Conservation (phyloP, 1,140 invertebrate species). For the Bombus turneri region DNA sequence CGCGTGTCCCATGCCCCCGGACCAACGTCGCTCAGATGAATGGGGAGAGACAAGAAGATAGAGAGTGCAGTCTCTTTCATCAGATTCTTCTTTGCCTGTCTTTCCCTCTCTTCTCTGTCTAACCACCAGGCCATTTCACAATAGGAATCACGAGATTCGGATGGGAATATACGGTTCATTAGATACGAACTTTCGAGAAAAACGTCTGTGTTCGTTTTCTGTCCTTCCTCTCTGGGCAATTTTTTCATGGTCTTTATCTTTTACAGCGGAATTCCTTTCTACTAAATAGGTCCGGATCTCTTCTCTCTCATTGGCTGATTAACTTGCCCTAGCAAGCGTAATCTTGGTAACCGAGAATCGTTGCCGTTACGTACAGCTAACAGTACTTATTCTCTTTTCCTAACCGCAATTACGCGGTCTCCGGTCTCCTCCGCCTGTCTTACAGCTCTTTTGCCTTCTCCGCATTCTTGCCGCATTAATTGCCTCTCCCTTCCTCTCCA, state of each 20-base stretch:
- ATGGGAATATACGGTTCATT: conserved; percentile 69
- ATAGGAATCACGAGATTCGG: conserved; percentile 59
- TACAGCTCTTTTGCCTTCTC: background rate
- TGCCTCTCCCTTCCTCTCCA: too few relatives aligned
- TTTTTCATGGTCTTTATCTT: conserved; percentile 44
- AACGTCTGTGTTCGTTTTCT: background rate
- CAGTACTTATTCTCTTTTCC: conserved; percentile 13
- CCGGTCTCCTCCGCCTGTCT: background rate
- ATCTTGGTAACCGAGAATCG: conserved; percentile 49
- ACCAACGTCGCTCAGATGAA: conserved; percentile 46
- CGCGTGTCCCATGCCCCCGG: conserved; percentile 51
- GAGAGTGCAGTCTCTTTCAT: conserved; percentile 52
- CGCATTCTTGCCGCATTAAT: background rate
- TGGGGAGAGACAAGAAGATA: conserved; percentile 47
- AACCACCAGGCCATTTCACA: conserved; percentile 45
- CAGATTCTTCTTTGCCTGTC: conserved; percentile 44
- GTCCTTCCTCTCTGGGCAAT: background rate
- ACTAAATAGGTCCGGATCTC: conserved; percentile 56
- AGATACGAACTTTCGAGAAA: conserved; percentile 35
- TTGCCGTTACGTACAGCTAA: background rate
- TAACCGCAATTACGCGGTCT: conserved; percentile 38
- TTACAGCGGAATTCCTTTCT: conserved; percentile 45
- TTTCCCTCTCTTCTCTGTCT: background rate
- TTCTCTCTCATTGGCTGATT: conserved; percentile 58
- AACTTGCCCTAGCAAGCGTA: conserved; percentile 36